Evolutionary conservation across 2,113 vertebrate species (phyloP).

Genomic region (Urocitellus parryii): DNA sequence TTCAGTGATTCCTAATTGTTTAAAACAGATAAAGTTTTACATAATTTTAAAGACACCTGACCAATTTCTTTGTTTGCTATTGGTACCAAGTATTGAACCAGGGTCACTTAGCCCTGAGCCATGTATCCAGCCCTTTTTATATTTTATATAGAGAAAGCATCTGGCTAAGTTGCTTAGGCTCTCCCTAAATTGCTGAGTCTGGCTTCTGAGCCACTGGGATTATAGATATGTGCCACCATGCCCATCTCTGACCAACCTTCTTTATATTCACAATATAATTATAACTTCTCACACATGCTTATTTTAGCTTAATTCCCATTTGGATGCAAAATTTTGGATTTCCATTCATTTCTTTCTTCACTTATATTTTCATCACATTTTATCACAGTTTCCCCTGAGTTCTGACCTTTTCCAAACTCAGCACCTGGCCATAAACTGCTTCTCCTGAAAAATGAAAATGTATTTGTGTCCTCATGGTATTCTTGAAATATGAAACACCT

Average conservation of each 20-base stretch:
- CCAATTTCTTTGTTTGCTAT: not conserved
- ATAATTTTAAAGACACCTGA: not conserved
- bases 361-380: not conserved
- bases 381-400: not conserved
- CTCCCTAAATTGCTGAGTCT: no score
- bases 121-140: no score
- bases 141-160: no score
- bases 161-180: no score
- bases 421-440: not conserved
- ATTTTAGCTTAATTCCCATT: not conserved
- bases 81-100: no score
- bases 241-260: not conserved
- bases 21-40: not conserved
- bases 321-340: not conserved
- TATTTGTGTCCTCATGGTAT: not conserved
- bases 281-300: not conserved
- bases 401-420: not conserved
- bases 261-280: not conserved
- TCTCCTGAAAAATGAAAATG: not conserved
- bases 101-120: no score
- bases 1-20: not conserved
- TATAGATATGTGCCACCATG: no score
- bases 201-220: no score
- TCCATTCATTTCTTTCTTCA: not conserved
- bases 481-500: not conserved